Base-by-base conservation (phyloP, 2,797 vertebrate species). In the Platyrinchus mystaceus region DNA sequence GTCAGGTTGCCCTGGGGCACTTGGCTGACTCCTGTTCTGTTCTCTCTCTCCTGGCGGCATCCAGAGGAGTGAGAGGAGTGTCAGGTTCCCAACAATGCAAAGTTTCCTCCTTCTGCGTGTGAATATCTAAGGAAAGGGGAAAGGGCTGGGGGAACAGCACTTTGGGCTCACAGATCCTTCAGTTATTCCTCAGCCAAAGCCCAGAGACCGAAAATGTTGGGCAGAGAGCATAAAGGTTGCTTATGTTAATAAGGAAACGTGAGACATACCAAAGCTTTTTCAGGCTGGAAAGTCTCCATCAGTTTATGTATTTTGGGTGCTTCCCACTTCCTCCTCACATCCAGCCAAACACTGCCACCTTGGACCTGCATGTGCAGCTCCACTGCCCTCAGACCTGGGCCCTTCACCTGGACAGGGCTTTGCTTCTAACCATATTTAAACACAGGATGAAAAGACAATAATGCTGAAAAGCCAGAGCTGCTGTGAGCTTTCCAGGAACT, bases 11-110 rank as follows among this genome's bases (percentile, higher is more conserved):
- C 36, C 67, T 11, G 67, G 39, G 67, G 67, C 64, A 8, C 59
- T 74, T 32, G 60, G 70, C 63, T 89, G 63, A 27, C 47, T 12
- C 63, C 60, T 69, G 43, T 12, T 46, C 75, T 92, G 55, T 21
- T 89, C 92, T 71, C 47, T 27, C 73, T 88, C 46, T 82, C 82
- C 87, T 89, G 88, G 89, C 91, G 89, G 87, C 83, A 69, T 47
- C 93, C 66, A 43, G 3, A 87, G n/a, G 26, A 87, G 36, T 0
- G 19, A 89, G 70, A 78, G 66, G 84, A 84, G 78, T 41, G 37
- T 90, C 93, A 84, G 71, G 78, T 96, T 94, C 93, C 93, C 80
- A 90, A 46, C 63, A 22, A 8, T 79, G 88, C 86, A 90, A 50
- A 58, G 13, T 59, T 96, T 76, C 89, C 94, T 84, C 73, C 84